Base-by-base conservation (phyloP, 2,797 vertebrate genomes). In the Caiman crocodilus region DNA sequence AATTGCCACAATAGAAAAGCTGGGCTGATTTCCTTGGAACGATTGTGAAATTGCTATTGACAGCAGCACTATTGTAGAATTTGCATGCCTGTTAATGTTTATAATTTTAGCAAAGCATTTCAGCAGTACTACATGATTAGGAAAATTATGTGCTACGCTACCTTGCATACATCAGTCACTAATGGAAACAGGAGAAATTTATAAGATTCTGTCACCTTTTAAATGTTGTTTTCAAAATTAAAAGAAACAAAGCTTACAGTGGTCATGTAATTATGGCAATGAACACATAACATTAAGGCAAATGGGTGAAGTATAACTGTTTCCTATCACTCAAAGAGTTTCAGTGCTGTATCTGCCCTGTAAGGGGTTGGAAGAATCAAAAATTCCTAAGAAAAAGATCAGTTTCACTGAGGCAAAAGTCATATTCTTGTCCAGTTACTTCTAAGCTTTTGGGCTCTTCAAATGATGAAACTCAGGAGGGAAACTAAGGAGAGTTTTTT, bases 51-150 rank as follows among this genome's bases (percentile, higher is more conserved):
- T 63, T 65, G 28, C 65, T 71, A 65, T 64, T 71, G 76, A 84
- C 76, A 89, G 76, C 74, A 64, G 76, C 80, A 30, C n/a, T 35
- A 14, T 60, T 91, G 17, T 93, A 76, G 85, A 76, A 90, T 79
- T 91, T 88, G 42, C 78, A 84, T 74, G 87, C 92, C 77, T 64
- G 18, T 59, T 85, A 93, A 84, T 32, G 73, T 73, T 87, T 86
- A 65, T 75, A 76, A 92, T 92, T 80, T 94, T 81, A 91, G 71
- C 65, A 59, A 77, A 84, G 71, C 64, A n/a, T 92, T 94, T 96
- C 30, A 80, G 61, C 20, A 23, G 59, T 59, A 59, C 77, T 85
- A 86, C 64, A 82, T 74, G 82, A 91, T 96, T 89, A 94, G 64
- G 75, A 89, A 94, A 93, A 94, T 21, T 74, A 88, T 81, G 91